These are phyloP conservation scores for Formicarius rufipectus DNA, from an alignment of 2,113 vertebrate genomes.

Conservation along the genomic window DNA sequence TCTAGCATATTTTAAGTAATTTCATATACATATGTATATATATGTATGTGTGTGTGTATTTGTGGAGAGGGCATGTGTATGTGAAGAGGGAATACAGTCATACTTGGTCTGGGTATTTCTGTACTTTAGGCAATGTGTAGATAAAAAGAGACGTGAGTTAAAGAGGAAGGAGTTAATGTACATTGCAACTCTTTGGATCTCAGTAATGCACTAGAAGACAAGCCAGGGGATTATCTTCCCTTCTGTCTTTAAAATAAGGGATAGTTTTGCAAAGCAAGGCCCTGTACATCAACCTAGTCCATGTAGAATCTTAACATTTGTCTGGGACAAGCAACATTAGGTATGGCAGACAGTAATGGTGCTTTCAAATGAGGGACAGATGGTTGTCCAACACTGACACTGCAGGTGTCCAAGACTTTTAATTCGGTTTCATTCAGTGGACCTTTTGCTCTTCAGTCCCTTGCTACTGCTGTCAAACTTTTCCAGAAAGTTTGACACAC, in stretches of 20 bases:
- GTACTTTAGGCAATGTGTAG: background rate
- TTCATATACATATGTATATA: background rate
- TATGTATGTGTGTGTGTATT: background rate
- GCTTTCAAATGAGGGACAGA: constrained; percentile 32
- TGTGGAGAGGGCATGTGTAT: background rate
- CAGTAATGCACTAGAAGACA: background rate
- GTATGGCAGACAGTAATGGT: background rate
- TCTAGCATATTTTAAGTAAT: background rate
- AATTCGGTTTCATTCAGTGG: background rate
- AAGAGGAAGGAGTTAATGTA: background rate
- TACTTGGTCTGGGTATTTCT: background rate
- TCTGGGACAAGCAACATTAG: constrained; percentile 1
- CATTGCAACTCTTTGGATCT: background rate
- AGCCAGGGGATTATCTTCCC: background rate
- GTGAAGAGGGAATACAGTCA: background rate
- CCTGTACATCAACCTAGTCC: background rate
- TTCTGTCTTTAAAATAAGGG: background rate
- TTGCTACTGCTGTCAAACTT: background rate
- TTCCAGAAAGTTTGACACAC: no score
- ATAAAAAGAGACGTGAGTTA: background rate
- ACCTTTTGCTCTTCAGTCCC: constrained; percentile 18
- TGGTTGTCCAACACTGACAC: constrained; percentile 35
- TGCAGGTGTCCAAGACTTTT: background rate
- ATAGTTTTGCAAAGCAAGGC: background rate
- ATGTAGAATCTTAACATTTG: background rate